These are phyloP conservation scores for Tipula vernalis DNA, from an alignment of 2,888 invertebrate genomes.

Conservation along the genomic window DNA sequence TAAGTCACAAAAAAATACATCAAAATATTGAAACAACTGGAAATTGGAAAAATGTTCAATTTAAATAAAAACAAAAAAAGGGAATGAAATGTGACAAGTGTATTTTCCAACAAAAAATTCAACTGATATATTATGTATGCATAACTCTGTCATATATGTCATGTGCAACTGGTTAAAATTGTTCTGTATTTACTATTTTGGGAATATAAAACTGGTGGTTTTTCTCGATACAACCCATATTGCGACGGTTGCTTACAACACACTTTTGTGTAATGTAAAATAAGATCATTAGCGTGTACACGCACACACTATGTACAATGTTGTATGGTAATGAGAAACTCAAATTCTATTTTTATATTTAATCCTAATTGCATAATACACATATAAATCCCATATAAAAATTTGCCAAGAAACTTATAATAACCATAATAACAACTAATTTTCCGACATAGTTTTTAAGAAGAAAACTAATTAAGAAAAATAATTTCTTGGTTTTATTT, in stretches of 20 bases:
- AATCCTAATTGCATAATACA: background rate
- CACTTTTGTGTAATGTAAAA: background rate
- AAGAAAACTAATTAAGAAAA: background rate
- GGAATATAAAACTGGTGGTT: background rate
- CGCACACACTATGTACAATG: background rate
- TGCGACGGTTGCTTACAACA: background rate
- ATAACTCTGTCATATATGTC: background rate
- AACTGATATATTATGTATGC: background rate
- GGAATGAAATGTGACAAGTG: background rate
- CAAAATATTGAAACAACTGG: background rate
- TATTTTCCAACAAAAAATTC: background rate
- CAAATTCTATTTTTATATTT: background rate
- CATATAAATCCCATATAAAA: background rate
- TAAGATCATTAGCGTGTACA: background rate
- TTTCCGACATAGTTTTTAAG: background rate
- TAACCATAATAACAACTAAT: background rate
- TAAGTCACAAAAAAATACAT: background rate
- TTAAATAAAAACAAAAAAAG: background rate
- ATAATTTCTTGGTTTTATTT: background rate
- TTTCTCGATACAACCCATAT: background rate
- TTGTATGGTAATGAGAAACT: background rate
- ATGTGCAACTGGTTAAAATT: background rate
- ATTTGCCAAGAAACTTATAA: background rate
- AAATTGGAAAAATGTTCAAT: background rate
- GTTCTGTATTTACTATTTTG: background rate